Percentiles rank a stretch among this genome's conserved stretches.
Conservation (phyloP, 2,113 vertebrate genomes). For the Myotis lucifugus region DNA sequence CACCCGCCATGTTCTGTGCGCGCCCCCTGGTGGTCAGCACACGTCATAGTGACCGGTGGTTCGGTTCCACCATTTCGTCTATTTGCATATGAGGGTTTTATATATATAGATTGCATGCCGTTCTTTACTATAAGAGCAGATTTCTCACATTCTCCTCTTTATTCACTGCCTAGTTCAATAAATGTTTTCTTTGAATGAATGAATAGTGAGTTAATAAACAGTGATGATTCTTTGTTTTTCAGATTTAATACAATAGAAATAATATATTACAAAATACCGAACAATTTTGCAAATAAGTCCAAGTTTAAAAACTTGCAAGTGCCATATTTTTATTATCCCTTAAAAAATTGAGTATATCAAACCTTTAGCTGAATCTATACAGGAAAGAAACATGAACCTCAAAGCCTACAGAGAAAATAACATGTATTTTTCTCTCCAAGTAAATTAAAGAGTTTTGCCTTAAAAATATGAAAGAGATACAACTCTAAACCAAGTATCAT, state of each 20-base stretch:
- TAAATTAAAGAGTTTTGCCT: slow-evolving; percentile 24
- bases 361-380: background rate
- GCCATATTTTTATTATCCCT: slow-evolving; percentile 5
- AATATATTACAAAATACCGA: background rate
- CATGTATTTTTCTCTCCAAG: background rate
- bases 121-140: background rate
- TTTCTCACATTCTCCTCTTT: background rate
- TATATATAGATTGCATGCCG: background rate
- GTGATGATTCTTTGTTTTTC: background rate
- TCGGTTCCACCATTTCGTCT: no score
- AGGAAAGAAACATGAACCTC: background rate
- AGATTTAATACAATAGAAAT: background rate
- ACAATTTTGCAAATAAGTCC: slow-evolving; percentile 24
- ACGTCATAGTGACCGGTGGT: no score
- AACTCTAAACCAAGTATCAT: slow-evolving; percentile 22
- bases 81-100: background rate
- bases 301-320: slow-evolving; percentile 29
- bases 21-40: no score
- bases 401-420: background rate
- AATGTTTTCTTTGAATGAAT: background rate
- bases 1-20: no score
- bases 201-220: background rate
- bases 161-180: background rate
- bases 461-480: slow-evolving; percentile 10
- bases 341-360: slow-evolving; percentile 31